Conservation (phyloP, 2,797 vertebrate species). For the Anableps anableps region DNA sequence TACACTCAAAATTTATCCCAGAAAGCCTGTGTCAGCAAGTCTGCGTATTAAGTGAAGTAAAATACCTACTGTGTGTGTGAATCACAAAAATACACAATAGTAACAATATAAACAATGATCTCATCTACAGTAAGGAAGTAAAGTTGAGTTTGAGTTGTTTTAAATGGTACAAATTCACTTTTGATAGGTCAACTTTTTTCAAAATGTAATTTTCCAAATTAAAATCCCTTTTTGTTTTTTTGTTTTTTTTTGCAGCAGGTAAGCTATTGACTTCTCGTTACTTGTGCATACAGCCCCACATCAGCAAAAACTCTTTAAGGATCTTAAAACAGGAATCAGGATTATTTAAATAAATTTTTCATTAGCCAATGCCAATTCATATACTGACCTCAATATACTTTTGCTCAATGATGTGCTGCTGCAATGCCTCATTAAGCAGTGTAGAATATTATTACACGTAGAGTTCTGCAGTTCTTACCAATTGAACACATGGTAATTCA, state of each 20-base stretch:
- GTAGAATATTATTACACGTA: not conserved
- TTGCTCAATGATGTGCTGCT: not conserved
- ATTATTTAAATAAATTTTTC: not conserved
- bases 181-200: not conserved
- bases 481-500: not conserved
- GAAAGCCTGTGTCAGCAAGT: not conserved
- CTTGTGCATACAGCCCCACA: not conserved
- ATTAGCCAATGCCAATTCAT: not conserved
- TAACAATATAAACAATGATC: not conserved
- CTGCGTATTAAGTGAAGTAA: not conserved
- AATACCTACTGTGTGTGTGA: not conserved
- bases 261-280: not conserved
- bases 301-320: not conserved
- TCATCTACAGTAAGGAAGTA: not conserved
- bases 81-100: not conserved
- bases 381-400: not conserved
- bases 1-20: not conserved
- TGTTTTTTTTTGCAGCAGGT: not conserved
- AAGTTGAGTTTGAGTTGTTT: not conserved
- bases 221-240: not conserved
- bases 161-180: not conserved
- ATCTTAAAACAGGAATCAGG: not conserved
- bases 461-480: not conserved
- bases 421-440: not conserved
- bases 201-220: not conserved